phyloP scores from a whole-genome alignment of 2,113 vertebrate species.

The Chaetodon auriga region DNA sequence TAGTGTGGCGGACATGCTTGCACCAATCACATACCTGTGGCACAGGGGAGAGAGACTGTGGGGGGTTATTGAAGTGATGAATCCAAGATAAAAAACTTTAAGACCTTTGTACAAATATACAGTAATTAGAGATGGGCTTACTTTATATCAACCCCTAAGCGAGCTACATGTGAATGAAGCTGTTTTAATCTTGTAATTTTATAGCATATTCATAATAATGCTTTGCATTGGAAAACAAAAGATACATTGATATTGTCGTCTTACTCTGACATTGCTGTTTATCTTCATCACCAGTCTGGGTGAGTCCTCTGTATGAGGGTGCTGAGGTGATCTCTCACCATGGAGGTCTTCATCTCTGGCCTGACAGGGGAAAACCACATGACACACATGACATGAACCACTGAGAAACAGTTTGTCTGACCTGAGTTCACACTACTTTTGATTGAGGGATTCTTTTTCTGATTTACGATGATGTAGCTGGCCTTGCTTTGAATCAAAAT shows the following conservation, averaged over 20 bases:
- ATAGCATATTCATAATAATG: slow-evolving; percentile 23
- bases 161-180: neutral
- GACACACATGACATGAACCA: slow-evolving; percentile 33
- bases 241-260: slow-evolving; percentile 59
- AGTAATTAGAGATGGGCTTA: neutral
- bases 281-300: slow-evolving; percentile 83
- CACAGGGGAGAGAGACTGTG: slow-evolving; percentile 82
- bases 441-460: slow-evolving; percentile 28
- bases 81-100: neutral
- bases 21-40: slow-evolving; percentile 99
- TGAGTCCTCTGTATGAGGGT: slow-evolving; percentile 78
- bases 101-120: neutral
- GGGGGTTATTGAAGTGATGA: slow-evolving; percentile 64
- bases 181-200: slow-evolving; percentile 27
- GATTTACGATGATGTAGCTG: neutral
- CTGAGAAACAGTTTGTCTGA: slow-evolving; percentile 28
- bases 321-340: slow-evolving; percentile 80
- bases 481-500: slow-evolving; percentile 32
- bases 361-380: slow-evolving; percentile 69
- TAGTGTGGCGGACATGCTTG: slow-evolving; percentile 98
- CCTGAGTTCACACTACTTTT: slow-evolving; percentile 12
- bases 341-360: slow-evolving; percentile 85
- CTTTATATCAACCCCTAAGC: neutral
- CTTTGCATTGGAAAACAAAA: slow-evolving; percentile 45
- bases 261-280: slow-evolving; percentile 84